A percentile compares a stretch with the other conserved stretches of the same genome.
These are phyloP conservation scores for Anguilla obscura DNA, from an alignment of 2,797 vertebrate species.

Conservation along the genomic window DNA sequence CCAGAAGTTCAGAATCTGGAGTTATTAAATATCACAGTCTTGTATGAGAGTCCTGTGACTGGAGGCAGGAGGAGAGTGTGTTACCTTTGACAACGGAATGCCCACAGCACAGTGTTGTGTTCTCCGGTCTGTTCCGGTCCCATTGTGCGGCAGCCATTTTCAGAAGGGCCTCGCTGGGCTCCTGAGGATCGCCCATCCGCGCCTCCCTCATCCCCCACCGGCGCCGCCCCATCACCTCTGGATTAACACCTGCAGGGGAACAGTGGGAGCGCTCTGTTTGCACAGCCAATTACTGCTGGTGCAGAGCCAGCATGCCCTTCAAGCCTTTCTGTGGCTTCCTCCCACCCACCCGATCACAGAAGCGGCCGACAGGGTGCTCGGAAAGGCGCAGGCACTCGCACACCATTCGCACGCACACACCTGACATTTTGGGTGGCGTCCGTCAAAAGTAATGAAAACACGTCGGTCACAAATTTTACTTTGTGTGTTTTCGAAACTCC, in stretches of 20 bases:
- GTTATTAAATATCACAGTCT: background rate
- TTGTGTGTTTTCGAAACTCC: background rate
- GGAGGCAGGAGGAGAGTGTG: background rate
- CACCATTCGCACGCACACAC: background rate
- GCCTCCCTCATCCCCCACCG: background rate
- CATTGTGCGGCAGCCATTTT: background rate
- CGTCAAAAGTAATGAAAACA: background rate
- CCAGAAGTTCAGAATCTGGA: background rate
- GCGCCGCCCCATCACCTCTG: background rate
- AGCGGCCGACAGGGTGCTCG: background rate
- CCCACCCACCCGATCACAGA: background rate
- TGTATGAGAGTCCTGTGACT: conserved; percentile 3
- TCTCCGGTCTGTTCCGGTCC: too few species aligned
- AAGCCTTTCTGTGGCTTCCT: background rate
- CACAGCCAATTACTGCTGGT: background rate
- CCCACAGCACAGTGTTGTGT: too few species aligned
- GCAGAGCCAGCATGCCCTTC: background rate
- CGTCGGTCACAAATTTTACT: background rate
- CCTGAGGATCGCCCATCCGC: too few species aligned
- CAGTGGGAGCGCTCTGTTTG: background rate
- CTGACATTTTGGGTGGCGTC: background rate
- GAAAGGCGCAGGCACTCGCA: background rate
- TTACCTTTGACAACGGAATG: too few species aligned
- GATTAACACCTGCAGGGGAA: background rate
- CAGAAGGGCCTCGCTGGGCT: background rate